phyloP scores from a whole-genome alignment of 2,797 vertebrate species.

The Sebastiscus tertius region DNA sequence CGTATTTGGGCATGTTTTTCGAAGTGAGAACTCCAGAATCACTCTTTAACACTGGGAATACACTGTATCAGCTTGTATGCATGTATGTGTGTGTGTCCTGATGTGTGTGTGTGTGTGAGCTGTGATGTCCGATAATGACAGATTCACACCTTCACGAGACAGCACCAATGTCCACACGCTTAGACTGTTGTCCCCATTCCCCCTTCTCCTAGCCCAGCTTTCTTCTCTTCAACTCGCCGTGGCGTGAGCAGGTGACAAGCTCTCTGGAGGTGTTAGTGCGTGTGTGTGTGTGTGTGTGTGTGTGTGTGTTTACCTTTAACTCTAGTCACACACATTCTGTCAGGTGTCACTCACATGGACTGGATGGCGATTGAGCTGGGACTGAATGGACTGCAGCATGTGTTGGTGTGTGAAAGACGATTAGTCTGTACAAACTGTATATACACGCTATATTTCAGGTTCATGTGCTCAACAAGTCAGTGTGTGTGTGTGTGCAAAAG shows the following conservation, averaged over 20 bases:
- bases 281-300: neutral
- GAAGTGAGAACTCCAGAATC: neutral
- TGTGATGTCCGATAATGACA: slow-evolving; percentile 40
- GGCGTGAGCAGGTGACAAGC: slow-evolving; percentile 55
- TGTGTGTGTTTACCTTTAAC: slow-evolving; percentile 53
- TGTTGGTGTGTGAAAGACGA: neutral
- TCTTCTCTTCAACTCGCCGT: slow-evolving; percentile 6
- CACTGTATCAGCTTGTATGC: neutral
- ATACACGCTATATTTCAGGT: neutral
- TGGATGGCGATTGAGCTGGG: slow-evolving; percentile 10
- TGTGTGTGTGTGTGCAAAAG: neutral
- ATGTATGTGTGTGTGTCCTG: neutral
- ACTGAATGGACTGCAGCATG: neutral
- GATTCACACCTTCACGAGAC: slow-evolving; percentile 64
- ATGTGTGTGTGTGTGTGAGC: neutral
- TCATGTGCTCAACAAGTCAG: slow-evolving; percentile 2
- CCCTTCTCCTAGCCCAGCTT: slow-evolving; percentile 1
- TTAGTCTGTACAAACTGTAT: neutral
- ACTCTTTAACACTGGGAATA: neutral
- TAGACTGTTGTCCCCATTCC: slow-evolving; percentile 39
- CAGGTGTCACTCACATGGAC: slow-evolving; percentile 52
- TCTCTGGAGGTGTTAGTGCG: slow-evolving; percentile 40
- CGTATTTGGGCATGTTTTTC: neutral
- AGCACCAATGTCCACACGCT: slow-evolving; percentile 53
- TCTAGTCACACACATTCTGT: slow-evolving; percentile 51